Evolutionary conservation across 2,797 vertebrate species (phyloP), one percentile per base, ranked within the genome.

Genomic region (Melanotaenia trifasciata): DNA sequence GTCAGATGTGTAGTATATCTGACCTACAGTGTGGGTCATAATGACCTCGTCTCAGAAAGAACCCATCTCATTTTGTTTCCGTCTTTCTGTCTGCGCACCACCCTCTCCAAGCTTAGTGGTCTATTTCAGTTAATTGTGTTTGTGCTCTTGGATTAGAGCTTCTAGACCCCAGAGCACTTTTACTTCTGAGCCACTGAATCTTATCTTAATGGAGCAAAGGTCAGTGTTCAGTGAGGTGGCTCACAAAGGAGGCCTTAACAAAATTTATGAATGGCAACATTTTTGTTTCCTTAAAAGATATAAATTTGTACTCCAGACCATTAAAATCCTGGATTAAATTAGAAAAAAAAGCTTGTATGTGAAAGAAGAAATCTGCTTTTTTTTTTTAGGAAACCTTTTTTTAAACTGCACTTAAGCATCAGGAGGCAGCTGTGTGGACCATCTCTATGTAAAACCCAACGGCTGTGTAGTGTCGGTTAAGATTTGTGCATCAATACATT

Each of bases 71-170:
- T 71, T 54, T 72, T 69, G 66, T 81, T 84, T 74, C 70, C 47
- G 50, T 73, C 32, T 3, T 11, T n/a, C 72, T 61, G 81, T 83
- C 87, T 87, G 63, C 58, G 67, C 60, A 50, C 58, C 24, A 53
- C 70, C 57, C 24, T 69, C 69, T 54, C 54, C 14, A 64, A 85
- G 81, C 81, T 88, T 90, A 87, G 74, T 50, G 57, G 54, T 86
- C 78, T 90, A 84, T 86, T 89, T 90, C 62, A 67, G 79, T 54
- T 58, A 47, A 56, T 45, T 59, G 62, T 76, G 35, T 79, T 63
- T 76, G 61, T 78, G 33, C 45, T 32, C 20, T 18, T 72, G 75
- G 81, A 85, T 89, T 86, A 90, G 79, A 78, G 70, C 60, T 59
- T 72, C 40, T 47, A 65, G 70, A 66, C 56, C 40, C 33, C 51